Percentiles rank a stretch among this genome's conserved stretches.
phyloP scores from a whole-genome alignment of 2,113 vertebrate species.

The Elephantulus edwardii region DNA sequence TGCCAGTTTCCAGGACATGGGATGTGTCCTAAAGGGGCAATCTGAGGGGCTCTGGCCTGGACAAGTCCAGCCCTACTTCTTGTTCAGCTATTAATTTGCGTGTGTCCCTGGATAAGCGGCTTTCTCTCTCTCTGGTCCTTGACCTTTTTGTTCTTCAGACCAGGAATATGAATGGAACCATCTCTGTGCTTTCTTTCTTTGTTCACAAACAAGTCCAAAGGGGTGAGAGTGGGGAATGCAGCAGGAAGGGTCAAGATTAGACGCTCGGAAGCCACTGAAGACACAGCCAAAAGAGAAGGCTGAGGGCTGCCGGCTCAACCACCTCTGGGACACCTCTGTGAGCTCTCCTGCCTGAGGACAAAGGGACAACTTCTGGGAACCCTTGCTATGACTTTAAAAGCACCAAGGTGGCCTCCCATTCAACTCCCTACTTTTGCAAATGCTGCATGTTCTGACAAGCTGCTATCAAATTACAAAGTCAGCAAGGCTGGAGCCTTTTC shows the following conservation, averaged over 20 bases:
- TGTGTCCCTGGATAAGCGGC: background rate
- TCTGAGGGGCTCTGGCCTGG: background rate
- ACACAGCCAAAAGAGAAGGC: background rate
- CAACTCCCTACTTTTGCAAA: background rate
- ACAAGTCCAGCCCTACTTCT: background rate
- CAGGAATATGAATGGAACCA: background rate
- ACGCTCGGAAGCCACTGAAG: background rate
- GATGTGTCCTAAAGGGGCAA: background rate
- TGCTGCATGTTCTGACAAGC: background rate
- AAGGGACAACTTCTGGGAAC: background rate
- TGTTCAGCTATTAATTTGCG: background rate
- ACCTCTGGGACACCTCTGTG: background rate
- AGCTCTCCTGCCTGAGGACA: background rate
- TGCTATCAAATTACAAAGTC: background rate
- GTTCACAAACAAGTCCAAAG: background rate
- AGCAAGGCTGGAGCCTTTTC: background rate
- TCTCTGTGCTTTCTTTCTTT: slow-evolving; percentile 1
- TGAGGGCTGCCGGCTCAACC: background rate
- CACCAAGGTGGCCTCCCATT: background rate
- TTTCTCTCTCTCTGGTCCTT: background rate
- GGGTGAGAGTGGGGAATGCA: too few relatives aligned
- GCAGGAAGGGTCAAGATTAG: background rate
- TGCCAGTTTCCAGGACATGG: background rate
- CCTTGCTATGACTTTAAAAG: background rate
- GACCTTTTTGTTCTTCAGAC: background rate